Base-by-base conservation (phyloP, 2,888 invertebrate genomes). In the Blera fallax region DNA sequence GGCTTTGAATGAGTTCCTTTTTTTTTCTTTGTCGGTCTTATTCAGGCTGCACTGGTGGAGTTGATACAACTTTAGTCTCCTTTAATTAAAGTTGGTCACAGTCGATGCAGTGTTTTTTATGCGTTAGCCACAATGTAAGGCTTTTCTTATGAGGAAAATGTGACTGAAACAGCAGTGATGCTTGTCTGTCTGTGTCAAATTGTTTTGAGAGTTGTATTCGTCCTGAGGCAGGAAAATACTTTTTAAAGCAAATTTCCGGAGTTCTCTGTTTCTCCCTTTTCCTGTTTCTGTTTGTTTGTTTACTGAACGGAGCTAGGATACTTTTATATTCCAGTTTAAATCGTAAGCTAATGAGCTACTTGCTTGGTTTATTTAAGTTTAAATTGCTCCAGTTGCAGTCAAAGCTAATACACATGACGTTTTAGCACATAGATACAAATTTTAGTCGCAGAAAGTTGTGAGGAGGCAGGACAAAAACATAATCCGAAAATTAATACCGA, bases 51-150 rank as follows among this genome's bases (percentile, higher is more conserved):
- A 37, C 14, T 34, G 48, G 50, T 32, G n/a, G 58, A 67, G 37
- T 73, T 14, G 14, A 11, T 56, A 43, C 14, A 79, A 79, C 72
- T 79, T 48, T 27, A 60, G 11, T 40, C 48, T 65, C 18, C 21
- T 60, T 67, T 45, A 80, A 78, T 78, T 72, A 78, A 73, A 78
- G 65, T 78, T 76, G 62, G 29, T 18, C 65, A 21, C 43, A 18
- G 58, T 18, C 4, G 45, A 6, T 54, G 16, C 48, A 69, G 48
- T 58, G 43, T 40, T 70, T 70, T 29, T 58, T 56, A 32, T 69
- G 43, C 11, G 14, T 80, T 24, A 50, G 8, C 21, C 6, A 11
- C 10, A 16, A 40, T 24, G 43, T 24, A 37, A 1, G n/a, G 2
- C 8, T 6, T 4, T 27, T 52, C 8, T 24, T 27, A 8, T 45